Conservation (phyloP, 2,888 invertebrate species). For the Agrotis clavis region DNA sequence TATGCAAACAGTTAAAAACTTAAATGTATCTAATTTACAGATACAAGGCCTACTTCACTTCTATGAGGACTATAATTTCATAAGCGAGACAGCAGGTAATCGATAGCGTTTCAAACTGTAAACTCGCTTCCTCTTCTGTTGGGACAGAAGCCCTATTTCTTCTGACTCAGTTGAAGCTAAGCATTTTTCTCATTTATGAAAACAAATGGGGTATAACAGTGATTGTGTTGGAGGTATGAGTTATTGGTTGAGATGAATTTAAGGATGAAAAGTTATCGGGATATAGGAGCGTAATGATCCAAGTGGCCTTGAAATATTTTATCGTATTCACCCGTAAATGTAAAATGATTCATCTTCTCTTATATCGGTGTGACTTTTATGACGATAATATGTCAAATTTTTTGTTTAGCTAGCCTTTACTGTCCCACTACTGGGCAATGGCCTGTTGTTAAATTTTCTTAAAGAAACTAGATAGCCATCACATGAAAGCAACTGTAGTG, state of each 20-base stretch:
- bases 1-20: no score
- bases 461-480: no score
- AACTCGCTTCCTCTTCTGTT: not conserved
- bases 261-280: not conserved
- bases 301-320: constrained; percentile 11
- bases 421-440: no score
- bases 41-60: not conserved
- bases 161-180: constrained; percentile 23
- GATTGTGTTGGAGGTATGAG: constrained; percentile 45
- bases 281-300: not conserved
- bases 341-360: not conserved
- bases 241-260: constrained; percentile 33
- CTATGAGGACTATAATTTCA: not conserved
- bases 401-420: no score
- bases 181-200: constrained; percentile 48
- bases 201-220: constrained; percentile 45
- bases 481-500: no score
- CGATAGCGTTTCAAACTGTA: no score
- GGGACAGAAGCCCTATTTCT: constrained; percentile 20
- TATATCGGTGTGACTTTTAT: not conserved
- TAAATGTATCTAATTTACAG: not conserved
- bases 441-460: no score
- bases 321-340: not conserved
- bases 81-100: not conserved
- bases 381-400: no score